Base-by-base conservation (phyloP, 1,140 invertebrate species). In the Anastrepha ludens region DNA sequence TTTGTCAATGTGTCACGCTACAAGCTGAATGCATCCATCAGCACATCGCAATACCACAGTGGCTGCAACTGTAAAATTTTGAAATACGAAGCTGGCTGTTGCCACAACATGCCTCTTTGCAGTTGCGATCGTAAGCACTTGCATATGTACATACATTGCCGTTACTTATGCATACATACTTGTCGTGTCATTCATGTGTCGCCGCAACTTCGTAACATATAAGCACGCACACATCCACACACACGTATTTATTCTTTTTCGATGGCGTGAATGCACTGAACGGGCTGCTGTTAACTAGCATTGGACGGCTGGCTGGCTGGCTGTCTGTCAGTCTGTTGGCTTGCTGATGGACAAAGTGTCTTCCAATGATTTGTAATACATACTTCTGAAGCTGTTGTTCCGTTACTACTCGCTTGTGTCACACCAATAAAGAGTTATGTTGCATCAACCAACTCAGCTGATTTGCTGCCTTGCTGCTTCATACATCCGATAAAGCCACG, bases 291-390 rank as follows among this genome's bases (percentile, higher is more conserved):
- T 47, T 81, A 81, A 81, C 74, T 47, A 81, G 74, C 47, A 17
- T 55, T 81, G 74, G 47, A 81, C 47, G 74, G 44, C 6, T 81
- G 29, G 29, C 6, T 81, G 29, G 29, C 29, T 29, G 29, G 29
- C 0, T 29, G 29, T 29, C 29, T 29, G 29, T 29, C 29, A 0
- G 74, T 81, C 44, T 29, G 74, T 81, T 47, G 47, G 74, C 20
- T 81, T 2, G 74, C 47, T 81, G 74, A 81, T 81, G 74, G 74
- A 81, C 74, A 81, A 81, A 81, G 74, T 81, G 74, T 81, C 74
- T 50, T 55, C 74, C 74, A 81, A 81, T 81, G 74, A 81, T 81
- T 81, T 81, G 74, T 81, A 81, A 81, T 81, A 81, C 74, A 81
- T 29, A 81, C 74, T 81, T 17, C 47, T 55, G 74, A n/a, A 55